Conservation (phyloP, 37 sponge, comb jelly and placozoan genomes). For the Lycopodina hypogea region DNA sequence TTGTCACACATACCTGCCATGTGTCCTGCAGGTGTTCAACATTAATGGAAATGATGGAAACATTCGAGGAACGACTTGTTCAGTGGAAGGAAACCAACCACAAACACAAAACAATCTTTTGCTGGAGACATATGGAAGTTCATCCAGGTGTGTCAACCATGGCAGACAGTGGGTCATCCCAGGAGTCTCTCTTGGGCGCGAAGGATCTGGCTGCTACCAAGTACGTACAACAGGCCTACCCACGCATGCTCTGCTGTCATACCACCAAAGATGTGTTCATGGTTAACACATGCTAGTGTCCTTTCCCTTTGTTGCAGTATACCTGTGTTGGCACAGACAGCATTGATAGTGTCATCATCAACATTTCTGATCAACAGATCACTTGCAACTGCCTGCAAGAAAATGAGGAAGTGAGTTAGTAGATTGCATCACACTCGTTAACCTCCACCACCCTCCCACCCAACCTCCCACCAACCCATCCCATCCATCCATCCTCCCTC, state of each 20-base stretch:
- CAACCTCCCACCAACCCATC: too few species aligned
- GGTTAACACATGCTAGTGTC: too few species aligned
- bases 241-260: too few species aligned
- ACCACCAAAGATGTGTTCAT: too few species aligned
- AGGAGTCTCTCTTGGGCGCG: neutral
- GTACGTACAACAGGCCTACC: constrained; percentile 10
- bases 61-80: constrained; percentile 10
- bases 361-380: constrained; percentile 8
- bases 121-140: constrained; percentile 46
- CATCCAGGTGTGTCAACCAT: constrained; percentile 49
- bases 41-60: neutral
- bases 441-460: too few species aligned
- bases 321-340: constrained; percentile 32
- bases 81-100: constrained; percentile 7
- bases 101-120: neutral
- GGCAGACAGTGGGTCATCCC: constrained; percentile 13
- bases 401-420: constrained; percentile 26
- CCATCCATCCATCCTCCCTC: too few species aligned
- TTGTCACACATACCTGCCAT: neutral
- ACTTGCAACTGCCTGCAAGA: constrained; percentile 38
- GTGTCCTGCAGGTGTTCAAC: neutral
- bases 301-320: too few species aligned
- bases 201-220: constrained; percentile 72
- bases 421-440: too few species aligned
- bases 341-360: constrained; percentile 19